These are phyloP conservation scores for Microcaecilia unicolor DNA, from an alignment of 2,797 vertebrate species.

Conservation along the genomic window DNA sequence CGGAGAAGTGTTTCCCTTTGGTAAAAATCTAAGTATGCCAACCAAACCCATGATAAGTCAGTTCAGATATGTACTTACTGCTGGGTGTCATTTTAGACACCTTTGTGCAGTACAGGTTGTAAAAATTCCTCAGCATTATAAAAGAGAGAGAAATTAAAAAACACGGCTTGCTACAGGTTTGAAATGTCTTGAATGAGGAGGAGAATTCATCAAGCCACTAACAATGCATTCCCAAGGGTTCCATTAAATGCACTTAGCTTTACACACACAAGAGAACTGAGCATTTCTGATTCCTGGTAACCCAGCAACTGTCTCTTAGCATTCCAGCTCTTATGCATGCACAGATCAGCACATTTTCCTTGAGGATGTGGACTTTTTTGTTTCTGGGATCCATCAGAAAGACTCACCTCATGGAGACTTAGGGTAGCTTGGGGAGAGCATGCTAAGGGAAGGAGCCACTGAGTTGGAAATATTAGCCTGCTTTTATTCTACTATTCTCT, in stretches of 20 bases:
- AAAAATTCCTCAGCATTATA: too few relatives aligned
- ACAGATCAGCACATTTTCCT: background rate
- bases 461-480: conserved; percentile 88
- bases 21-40: too few relatives aligned
- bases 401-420: background rate
- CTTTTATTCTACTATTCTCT: conserved; percentile 43
- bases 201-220: conserved; percentile 2
- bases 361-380: background rate
- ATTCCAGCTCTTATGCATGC: conserved; percentile 17
- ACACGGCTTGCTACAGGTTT: background rate
- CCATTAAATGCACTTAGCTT: conserved; percentile 50
- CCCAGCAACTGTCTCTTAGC: conserved; percentile 54
- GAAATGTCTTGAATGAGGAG: background rate
- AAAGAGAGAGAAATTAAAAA: background rate
- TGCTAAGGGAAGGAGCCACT: conserved; percentile 44
- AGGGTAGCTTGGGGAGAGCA: background rate
- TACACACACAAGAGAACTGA: conserved; percentile 34
- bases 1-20: too few relatives aligned
- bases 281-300: conserved; percentile 41
- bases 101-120: too few relatives aligned
- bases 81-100: too few relatives aligned
- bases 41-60: too few relatives aligned
- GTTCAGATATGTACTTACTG: too few relatives aligned
- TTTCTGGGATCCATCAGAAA: too few relatives aligned
- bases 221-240: conserved; percentile 42